phyloP scores from a whole-genome alignment of 2,113 vertebrate genomes.

The Girardinichthys multiradiatus region DNA sequence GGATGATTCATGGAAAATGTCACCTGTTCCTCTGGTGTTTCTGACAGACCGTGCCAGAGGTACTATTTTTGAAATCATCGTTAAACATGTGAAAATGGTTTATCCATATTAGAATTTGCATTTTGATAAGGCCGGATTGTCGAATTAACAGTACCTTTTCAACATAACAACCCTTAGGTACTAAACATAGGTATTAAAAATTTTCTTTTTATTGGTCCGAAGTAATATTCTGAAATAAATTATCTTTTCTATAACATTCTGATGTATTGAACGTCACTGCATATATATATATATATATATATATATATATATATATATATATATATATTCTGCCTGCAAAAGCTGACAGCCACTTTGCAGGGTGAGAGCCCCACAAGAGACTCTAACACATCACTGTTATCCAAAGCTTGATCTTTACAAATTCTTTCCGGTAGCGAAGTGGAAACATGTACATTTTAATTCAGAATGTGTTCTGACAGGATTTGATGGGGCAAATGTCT shows the following conservation, averaged over 20 bases:
- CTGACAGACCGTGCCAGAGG: conserved; percentile 6
- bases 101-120: too few relatives aligned
- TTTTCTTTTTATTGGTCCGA: too few relatives aligned
- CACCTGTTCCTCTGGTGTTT: conserved; percentile 30
- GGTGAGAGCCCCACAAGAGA: conserved; percentile 55
- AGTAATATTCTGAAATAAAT: too few relatives aligned
- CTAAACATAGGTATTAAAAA: too few relatives aligned
- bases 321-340: conserved; percentile 24
- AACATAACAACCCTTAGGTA: too few relatives aligned
- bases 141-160: too few relatives aligned
- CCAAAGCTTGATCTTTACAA: conserved; percentile 44
- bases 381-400: conserved; percentile 52
- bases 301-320: too few relatives aligned
- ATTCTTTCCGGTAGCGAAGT: conserved; percentile 42
- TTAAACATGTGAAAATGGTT: conserved; percentile 47
- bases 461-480: conserved; percentile 42
- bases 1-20: conserved; percentile 34
- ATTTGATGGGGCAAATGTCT: conserved; percentile 39
- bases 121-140: too few relatives aligned
- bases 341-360: conserved; percentile 51
- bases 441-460: conserved; percentile 43
- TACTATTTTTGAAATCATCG: conserved; percentile 37
- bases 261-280: too few relatives aligned
- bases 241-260: too few relatives aligned
- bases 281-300: not conserved